phyloP scores from a whole-genome alignment of 2,797 vertebrate genomes.

The Rhynchotus rufescens region DNA sequence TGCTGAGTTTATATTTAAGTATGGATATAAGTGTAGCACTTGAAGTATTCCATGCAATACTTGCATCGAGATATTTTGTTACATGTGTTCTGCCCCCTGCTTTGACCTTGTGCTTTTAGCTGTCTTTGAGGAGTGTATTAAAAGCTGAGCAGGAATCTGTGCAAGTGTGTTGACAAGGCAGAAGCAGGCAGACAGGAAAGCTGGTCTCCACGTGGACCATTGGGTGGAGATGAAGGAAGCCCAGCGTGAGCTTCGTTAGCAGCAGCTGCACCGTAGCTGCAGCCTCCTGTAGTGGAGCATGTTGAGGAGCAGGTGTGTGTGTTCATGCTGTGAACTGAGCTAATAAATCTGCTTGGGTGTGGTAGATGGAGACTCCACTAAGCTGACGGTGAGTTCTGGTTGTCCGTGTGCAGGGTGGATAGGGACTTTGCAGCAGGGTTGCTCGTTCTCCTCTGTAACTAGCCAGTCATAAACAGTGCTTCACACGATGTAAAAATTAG shows the following conservation, averaged over 20 bases:
- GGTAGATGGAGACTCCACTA: background rate
- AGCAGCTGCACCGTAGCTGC: background rate
- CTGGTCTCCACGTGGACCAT: background rate
- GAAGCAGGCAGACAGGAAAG: background rate
- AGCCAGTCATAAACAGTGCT: background rate
- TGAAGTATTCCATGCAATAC: background rate
- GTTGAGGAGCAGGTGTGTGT: background rate
- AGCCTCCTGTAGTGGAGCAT: no score
- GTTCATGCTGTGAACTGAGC: fast-evolving
- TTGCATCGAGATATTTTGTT: background rate
- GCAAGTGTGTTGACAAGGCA: no score
- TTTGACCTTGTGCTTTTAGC: background rate
- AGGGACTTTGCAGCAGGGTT: background rate
- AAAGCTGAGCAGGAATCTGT: background rate
- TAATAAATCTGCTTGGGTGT: fast-evolving
- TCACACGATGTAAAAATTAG: background rate
- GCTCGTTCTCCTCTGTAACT: background rate
- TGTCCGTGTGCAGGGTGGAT: background rate
- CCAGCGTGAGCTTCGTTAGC: background rate
- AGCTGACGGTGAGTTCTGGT: background rate
- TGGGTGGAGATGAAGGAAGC: background rate
- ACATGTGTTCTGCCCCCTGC: background rate
- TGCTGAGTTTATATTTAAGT: background rate
- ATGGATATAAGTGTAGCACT: background rate
- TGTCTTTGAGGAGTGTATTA: background rate